Base-by-base conservation (phyloP, 1,140 invertebrate species). In the Venturia canescens region DNA sequence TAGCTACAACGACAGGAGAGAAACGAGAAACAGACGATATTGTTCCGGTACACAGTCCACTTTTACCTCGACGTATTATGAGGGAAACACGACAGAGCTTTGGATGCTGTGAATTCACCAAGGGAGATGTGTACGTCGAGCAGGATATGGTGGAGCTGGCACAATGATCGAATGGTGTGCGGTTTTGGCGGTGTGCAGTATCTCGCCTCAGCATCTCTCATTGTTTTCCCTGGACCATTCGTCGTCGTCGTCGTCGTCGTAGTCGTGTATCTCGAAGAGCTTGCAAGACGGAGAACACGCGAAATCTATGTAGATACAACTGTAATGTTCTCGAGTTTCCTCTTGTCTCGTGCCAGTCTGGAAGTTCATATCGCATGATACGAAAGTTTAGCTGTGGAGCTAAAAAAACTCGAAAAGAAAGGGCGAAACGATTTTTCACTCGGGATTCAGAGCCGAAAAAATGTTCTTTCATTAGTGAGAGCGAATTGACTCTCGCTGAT, bases 191-290 rank as follows among this genome's bases (percentile, higher is more conserved):
- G n/a, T 63, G 60, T 63, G 60, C 60, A 26, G 60, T 26, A 15
- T 63, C 60, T 63, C 60, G n/a, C 60, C 60, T 63, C 60, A 13
- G n/a, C 4, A 63, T 63, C 60, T 63, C 60, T 63, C 60, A 63
- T 63, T 63, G 60, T 63, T 63, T 26, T 63, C 23, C 60, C 60
- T 63, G 60, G 60, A 63, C 60, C 60, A 63, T 63, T 63, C 60
- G n/a, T 23, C 60, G 60, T 63, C 23, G 7, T 63, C 23, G n/a
- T 63, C 57, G 16, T 21, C 57, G 57, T 63, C 57, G 7, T 63
- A 3, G 21, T 63, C 38, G 60, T 63, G n/a, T 21, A 21, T 23
- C 23, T 53, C 7, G 50, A 26, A 63, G 27, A 63, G 60, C 60
- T 9, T 63, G 27, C 60, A 63, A 63, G 60, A 63, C 23, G 60